Base-by-base conservation (phyloP, 1,140 invertebrate genomes). In the Microplitis mediator region DNA sequence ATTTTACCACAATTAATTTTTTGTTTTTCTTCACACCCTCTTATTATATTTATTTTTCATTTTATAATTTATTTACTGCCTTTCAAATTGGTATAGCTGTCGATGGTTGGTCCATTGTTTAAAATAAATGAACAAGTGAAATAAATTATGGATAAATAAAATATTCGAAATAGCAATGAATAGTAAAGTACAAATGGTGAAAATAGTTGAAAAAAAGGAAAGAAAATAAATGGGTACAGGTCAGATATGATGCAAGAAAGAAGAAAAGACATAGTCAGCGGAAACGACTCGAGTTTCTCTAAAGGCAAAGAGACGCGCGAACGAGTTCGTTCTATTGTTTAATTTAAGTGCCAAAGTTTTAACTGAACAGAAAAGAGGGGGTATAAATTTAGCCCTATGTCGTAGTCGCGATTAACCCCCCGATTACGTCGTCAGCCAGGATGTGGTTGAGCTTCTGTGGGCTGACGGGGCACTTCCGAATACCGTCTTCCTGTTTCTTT, bases 311-410 rank as follows among this genome's bases (percentile, higher is more conserved):
- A 72, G 36, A 80, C 75, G 75, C 78, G 78, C 77, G 76, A 79
- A 79, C 77, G 79, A 82, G 77, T 81, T 81, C 77, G 77, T 78
- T 79, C 82, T 83, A 84, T 83, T 84, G 81, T 84, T 82, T 83
- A 84, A 84, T 84, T 83, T 81, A 83, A 84, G 81, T 83, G 79
- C 81, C 81, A 80, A 84, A 84, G 82, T 83, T 84, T 82, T 81
- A 82, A 83, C 77, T 76, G 77, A 78, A 77, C 82, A 80, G 79
- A 82, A 82, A 75, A 78, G 16, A 66, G 74, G 76, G 72, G 76
- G 74, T 58, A 72, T 61, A 62, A 61, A 62, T 70, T 72, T 52
- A 45, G 56, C 66, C 54, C 68, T 51, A 68, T 1, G 61, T 60
- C 73, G 60, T 68, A 23, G 23, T 45, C 35, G 34, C 70, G 50